Evolutionary conservation across 2,888 invertebrate species (phyloP), one percentile per base, ranked within the genome.

Genomic region (Microctonus hyperodae): DNA sequence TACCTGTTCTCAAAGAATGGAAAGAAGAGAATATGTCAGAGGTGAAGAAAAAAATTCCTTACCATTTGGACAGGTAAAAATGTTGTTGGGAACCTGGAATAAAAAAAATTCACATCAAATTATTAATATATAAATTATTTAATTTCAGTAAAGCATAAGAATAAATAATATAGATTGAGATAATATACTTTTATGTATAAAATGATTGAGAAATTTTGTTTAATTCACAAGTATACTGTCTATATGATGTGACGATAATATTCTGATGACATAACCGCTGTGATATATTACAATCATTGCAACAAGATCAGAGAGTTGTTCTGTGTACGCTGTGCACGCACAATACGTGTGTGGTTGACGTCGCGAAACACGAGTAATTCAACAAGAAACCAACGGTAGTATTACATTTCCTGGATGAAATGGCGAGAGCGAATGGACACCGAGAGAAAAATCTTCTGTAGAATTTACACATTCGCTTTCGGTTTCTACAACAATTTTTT

Each of bases 1-100:
- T 63, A 33, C 40, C 37, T 31, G 31, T 60, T 60, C 28, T 20
- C 23, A n/a, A 13, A 57, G 7, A 64, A 64, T 25, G 33, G 59
- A 35, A 58, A 64, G 60, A 9, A 48, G 40, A 23, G 44, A 16
- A 33, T 33, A 62, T 61, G 35, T 56, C 57, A 44, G 51, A 62
- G 25, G 57, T 66, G 48, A 33, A 16, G 20, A 22, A 60, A 67
- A 28, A 55, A 68, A 69, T 63, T 75, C 89, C 91, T 90, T 85
- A 91, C 91, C 91, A 82, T 89, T 90, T 77, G 91, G 90, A 87
- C 91, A 91, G 78, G 88, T 88, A 86, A 91, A 91, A 84, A 91
- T 82, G 78, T 84, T 86, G 70, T 78, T 82, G 79, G 88, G 88
- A 79, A 87, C 87, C 91, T 91, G 90, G 71, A 89, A 89, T 78